Percentiles rank a stretch among this genome's conserved stretches.
These are phyloP conservation scores for Coranthus polyacanthus DNA, from an alignment of 2,797 vertebrate genomes.

Conservation along the genomic window DNA sequence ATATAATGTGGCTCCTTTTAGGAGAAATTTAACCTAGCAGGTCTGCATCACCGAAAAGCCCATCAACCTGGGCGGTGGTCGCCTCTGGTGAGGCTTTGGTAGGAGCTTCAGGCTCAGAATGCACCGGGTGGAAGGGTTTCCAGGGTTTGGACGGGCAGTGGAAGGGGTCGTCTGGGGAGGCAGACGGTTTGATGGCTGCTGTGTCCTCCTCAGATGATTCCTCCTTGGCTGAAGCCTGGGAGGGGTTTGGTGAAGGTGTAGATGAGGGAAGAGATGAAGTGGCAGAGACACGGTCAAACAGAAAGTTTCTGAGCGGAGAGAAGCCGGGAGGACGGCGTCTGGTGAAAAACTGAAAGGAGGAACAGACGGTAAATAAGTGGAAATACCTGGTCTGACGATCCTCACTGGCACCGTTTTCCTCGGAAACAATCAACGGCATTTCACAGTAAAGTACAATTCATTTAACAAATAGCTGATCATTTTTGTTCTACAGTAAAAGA, in stretches of 20 bases:
- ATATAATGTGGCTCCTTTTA: constrained; percentile 12
- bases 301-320: constrained; percentile 79
- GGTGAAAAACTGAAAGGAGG: fast-evolving
- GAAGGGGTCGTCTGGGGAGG: constrained; percentile 41
- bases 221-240: constrained; percentile 16
- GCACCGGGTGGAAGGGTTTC: constrained; percentile 70
- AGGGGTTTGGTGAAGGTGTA: fast-evolving
- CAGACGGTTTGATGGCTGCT: constrained; percentile 8
- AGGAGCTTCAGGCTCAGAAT: neutral
- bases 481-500: too few relatives aligned
- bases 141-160: constrained; percentile 85
- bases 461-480: too few relatives aligned
- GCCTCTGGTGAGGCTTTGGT: neutral
- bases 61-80: fast-evolving
- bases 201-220: constrained; percentile 85
- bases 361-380: neutral
- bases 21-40: constrained; percentile 54
- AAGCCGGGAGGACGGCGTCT: constrained; percentile 83
- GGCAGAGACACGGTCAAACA: fast-evolving
- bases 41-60: constrained; percentile 62
- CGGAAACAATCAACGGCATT: too few relatives aligned
- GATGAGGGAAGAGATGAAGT: fast-evolving
- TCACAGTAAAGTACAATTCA: too few relatives aligned
- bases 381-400: too few relatives aligned
- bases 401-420: too few relatives aligned